Evolutionary conservation across 64 coral and sea anemone species (phyloP).

Genomic region (Dendrophyllia cribrosa): DNA sequence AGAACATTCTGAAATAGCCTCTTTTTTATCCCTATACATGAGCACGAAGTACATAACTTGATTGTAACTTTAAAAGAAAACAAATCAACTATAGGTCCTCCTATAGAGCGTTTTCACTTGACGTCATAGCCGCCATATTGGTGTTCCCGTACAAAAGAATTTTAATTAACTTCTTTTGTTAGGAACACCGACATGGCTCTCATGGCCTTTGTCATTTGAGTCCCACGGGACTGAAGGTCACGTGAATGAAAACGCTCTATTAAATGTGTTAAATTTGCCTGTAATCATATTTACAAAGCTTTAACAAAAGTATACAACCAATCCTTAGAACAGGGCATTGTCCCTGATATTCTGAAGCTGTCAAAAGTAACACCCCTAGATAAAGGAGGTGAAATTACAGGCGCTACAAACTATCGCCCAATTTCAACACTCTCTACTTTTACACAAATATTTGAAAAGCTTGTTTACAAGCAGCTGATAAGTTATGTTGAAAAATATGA

Average conservation of each 20-base stretch:
- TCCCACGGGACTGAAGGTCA: no score
- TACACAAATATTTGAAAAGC: constrained; percentile 45
- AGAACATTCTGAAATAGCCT: constrained; percentile 13
- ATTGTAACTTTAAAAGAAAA: constrained; percentile 2
- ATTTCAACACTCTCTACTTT: constrained; percentile 27
- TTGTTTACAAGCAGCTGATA: constrained; percentile 6
- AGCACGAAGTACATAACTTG: constrained; percentile 15
- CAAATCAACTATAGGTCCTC: constrained; percentile 26
- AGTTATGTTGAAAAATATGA: constrained; percentile 35
- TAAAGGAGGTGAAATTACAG: constrained; percentile 44
- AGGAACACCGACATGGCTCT: no score
- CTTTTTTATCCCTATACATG: constrained; percentile 15
- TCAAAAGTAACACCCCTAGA: constrained; percentile 32
- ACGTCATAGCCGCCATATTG: no score
- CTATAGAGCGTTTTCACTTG: no score
- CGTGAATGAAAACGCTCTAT: no score
- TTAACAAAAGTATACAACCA: not conserved
- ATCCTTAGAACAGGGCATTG: constrained; percentile 5
- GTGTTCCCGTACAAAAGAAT: no score
- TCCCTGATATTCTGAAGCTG: constrained; percentile 44
- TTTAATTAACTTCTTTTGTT: no score
- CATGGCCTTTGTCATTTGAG: no score
- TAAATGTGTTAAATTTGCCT: no score
- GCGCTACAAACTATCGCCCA: constrained; percentile 27
- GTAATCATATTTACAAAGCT: not conserved